Percentiles rank a stretch among this genome's conserved stretches.
phyloP scores from a whole-genome alignment of 2,113 vertebrate species.

The Takifugu flavidus region DNA sequence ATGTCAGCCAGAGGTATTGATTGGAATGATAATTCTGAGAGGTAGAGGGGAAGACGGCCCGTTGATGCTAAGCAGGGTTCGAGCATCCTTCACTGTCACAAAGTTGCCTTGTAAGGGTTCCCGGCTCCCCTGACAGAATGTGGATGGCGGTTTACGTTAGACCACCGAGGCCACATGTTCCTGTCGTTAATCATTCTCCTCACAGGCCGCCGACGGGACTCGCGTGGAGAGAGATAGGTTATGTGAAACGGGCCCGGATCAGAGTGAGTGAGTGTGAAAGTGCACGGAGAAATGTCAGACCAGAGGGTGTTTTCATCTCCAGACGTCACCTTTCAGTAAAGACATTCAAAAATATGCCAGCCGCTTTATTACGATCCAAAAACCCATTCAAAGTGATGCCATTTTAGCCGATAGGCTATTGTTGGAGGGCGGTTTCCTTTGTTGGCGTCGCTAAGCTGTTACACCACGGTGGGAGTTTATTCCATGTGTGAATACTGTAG shows the following conservation, averaged over 20 bases:
- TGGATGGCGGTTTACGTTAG: conserved; percentile 54
- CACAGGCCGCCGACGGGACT: conserved; percentile 40
- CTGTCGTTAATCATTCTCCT: conserved; percentile 67
- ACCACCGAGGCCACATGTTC: conserved; percentile 59
- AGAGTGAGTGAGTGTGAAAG: conserved; percentile 12
- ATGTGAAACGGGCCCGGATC: conserved; percentile 48
- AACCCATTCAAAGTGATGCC: not conserved
- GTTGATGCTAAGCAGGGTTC: conserved; percentile 67
- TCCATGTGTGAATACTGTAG: no score
- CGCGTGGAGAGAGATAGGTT: conserved; percentile 45
- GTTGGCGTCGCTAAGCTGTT: no score
- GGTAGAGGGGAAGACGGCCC: conserved; percentile 58
- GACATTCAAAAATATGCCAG: not conserved
- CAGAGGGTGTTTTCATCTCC: conserved; percentile 28
- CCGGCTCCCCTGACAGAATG: conserved; percentile 37
- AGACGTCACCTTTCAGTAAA: conserved; percentile 17
- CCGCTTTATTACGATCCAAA: no score
- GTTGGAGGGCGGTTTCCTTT: not conserved
- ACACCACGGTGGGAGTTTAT: no score
- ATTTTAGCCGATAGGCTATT: not conserved
- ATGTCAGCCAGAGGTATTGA: conserved; percentile 71
- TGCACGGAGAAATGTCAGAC: conserved; percentile 18
- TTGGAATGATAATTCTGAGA: conserved; percentile 76
- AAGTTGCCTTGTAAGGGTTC: conserved; percentile 71
- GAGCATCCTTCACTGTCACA: conserved; percentile 72